Percentiles rank a stretch among this genome's conserved stretches.
Conservation (phyloP, 2,888 invertebrate species). For the Nomada ferruginata region DNA sequence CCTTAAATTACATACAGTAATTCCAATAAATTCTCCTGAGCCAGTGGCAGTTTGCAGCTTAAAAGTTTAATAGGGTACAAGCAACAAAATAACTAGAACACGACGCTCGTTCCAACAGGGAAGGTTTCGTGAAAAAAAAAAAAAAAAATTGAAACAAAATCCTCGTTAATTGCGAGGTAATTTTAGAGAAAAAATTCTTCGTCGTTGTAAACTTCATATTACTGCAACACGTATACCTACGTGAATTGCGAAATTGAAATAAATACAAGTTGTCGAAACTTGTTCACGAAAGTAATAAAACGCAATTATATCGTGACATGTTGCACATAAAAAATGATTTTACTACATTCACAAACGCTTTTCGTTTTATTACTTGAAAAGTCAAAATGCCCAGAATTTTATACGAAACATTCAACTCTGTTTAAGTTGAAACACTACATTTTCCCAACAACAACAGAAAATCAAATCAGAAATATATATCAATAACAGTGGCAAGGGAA, state of each 20-base stretch:
- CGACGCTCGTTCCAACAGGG: neutral
- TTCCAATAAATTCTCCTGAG: neutral
- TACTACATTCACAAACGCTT: too few relatives aligned
- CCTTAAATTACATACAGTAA: neutral
- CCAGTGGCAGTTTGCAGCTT: neutral
- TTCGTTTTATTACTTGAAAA: too few relatives aligned
- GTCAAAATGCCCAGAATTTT: too few relatives aligned
- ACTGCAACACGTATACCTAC: neutral
- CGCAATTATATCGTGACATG: too few relatives aligned
- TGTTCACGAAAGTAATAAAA: neutral
- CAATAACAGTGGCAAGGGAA: too few relatives aligned
- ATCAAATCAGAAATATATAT: too few relatives aligned
- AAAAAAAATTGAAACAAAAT: constrained; percentile 4
- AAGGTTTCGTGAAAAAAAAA: neutral
- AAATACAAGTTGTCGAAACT: neutral
- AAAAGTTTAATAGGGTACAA: constrained; percentile 3
- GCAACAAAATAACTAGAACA: constrained; percentile 1
- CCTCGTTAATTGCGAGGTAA: neutral
- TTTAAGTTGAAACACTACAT: too few relatives aligned
- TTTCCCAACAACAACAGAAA: too few relatives aligned
- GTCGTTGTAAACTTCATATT: neutral
- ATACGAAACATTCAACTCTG: too few relatives aligned
- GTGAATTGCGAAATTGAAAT: neutral
- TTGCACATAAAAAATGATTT: too few relatives aligned
- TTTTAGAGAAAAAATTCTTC: neutral